A percentile compares a stretch with the other conserved stretches of the same genome.
Evolutionary conservation across 1,140 invertebrate genomes (phyloP).

Genomic region (Drosophila insularis): DNA sequence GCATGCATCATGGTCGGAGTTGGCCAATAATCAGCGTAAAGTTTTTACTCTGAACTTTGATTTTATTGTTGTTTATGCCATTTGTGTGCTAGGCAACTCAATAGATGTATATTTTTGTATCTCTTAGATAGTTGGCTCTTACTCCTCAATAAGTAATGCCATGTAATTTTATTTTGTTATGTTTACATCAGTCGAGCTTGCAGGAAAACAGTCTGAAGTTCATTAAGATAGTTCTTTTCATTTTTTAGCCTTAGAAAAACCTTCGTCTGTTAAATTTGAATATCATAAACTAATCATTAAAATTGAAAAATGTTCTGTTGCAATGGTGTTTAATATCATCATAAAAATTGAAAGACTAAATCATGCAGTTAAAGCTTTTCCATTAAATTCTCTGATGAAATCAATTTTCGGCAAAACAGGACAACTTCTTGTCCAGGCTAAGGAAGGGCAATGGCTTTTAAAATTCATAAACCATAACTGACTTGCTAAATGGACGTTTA

Average conservation of each 20-base stretch:
- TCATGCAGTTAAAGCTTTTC: neutral
- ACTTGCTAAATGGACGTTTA: constrained; percentile 73
- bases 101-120: neutral
- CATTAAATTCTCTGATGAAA: neutral
- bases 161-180: too few species aligned
- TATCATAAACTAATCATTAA: too few species aligned
- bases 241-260: too few species aligned
- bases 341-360: neutral
- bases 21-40: constrained; percentile 27
- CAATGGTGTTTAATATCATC: too few species aligned
- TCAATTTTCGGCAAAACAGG: neutral
- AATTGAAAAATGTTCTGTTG: too few species aligned
- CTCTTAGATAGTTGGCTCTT: too few species aligned
- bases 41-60: constrained; percentile 9
- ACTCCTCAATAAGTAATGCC: too few species aligned
- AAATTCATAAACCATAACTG: constrained; percentile 76
- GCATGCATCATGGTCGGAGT: constrained; percentile 42
- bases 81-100: too few species aligned
- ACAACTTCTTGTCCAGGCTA: neutral
- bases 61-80: neutral
- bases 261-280: too few species aligned
- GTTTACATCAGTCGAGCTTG: too few species aligned
- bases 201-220: too few species aligned
- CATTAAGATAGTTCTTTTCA: too few species aligned
- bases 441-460: constrained; percentile 40